These are phyloP conservation scores for Pipra filicauda DNA, from an alignment of 2,113 vertebrate genomes.

Conservation along the genomic window DNA sequence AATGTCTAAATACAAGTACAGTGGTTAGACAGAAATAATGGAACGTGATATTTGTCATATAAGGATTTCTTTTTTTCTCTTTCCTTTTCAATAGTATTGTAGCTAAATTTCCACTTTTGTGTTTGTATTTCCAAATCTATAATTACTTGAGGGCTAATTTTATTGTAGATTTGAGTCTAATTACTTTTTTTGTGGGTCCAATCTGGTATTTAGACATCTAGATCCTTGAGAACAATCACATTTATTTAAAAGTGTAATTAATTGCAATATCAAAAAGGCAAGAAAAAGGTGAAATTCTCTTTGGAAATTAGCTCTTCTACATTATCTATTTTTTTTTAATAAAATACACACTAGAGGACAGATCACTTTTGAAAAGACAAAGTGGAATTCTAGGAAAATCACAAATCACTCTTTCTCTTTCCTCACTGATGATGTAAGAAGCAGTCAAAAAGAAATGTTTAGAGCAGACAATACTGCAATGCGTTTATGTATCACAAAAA, in stretches of 20 bases:
- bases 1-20: slow-evolving; percentile 14
- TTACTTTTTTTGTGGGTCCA: not conserved
- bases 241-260: not conserved
- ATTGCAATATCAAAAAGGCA: not conserved
- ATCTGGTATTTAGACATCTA: not conserved
- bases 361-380: not conserved
- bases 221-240: not conserved
- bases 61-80: not conserved
- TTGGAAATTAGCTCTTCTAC: not conserved
- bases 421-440: not conserved
- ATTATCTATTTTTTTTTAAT: not conserved
- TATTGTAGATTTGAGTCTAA: not conserved
- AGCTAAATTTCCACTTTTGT: not conserved
- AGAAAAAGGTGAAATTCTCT: not conserved
- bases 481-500: not conserved
- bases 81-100: not conserved
- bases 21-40: not conserved
- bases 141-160: not conserved
- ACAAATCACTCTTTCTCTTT: not conserved
- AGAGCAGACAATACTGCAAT: not conserved
- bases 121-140: not conserved
- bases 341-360: not conserved
- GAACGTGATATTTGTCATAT: not conserved
- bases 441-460: not conserved
- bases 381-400: not conserved